Conservation (phyloP, 2,113 vertebrate species). For the Pelmatolapia mariae region DNA sequence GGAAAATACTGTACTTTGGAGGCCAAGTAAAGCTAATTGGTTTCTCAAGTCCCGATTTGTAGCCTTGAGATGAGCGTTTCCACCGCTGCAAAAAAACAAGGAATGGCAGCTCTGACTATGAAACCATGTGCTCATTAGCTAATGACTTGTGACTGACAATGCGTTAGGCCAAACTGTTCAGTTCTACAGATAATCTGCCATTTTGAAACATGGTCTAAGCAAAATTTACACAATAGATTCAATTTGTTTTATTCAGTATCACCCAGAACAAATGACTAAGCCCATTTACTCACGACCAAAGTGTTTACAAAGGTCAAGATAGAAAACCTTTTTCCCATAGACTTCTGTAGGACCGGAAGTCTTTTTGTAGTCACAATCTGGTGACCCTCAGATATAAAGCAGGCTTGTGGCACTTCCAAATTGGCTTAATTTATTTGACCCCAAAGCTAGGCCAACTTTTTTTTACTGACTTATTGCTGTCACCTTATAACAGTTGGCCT, state of each 20-base stretch:
- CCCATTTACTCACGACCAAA: neutral
- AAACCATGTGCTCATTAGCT: neutral
- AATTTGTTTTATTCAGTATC: neutral
- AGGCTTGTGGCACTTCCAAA: neutral
- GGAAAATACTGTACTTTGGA: neutral
- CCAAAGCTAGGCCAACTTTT: neutral
- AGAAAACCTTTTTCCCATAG: neutral
- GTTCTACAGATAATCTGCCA: neutral
- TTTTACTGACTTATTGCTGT: neutral
- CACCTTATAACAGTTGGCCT: neutral
- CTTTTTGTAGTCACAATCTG: neutral
- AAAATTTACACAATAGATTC: neutral
- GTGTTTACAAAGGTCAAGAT: neutral
- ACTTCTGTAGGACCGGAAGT: neutral
- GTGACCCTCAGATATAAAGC: neutral
- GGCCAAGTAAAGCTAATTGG: neutral
- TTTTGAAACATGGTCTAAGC: neutral
- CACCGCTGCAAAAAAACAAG: accelerated
- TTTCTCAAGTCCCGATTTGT: neutral
- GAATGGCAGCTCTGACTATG: neutral
- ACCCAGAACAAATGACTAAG: neutral
- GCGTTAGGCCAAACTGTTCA: neutral
- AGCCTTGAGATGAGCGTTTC: neutral
- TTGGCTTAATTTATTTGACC: neutral
- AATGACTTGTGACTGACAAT: neutral